Conservation (phyloP, 2,113 vertebrate genomes). For the Haemorhous mexicanus region DNA sequence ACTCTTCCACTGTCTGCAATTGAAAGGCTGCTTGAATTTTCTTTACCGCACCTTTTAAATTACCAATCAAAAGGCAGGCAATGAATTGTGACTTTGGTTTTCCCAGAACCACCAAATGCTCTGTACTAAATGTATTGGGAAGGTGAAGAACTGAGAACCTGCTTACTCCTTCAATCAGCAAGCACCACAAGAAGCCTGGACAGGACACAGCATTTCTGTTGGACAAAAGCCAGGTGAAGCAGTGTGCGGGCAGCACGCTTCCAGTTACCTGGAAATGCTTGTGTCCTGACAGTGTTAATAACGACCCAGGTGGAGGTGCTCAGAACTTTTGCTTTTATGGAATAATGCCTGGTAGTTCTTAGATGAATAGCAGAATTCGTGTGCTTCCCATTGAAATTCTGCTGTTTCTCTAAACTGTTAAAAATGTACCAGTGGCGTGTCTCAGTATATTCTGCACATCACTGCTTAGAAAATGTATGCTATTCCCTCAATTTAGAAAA, state of each 20-base stretch:
- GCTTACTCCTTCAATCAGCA: not conserved
- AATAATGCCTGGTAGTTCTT: not conserved
- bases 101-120: not conserved
- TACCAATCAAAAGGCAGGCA: not conserved
- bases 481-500: not conserved
- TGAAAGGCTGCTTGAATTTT: not conserved
- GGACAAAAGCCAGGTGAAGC: not conserved
- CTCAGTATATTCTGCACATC: not conserved
- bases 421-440: not conserved
- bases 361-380: not conserved
- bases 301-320: not conserved
- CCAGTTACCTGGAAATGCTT: not conserved
- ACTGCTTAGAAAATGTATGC: not conserved
- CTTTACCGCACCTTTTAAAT: not conserved
- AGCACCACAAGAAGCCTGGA: not conserved
- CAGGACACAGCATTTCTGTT: not conserved
- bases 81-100: not conserved
- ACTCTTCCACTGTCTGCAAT: not conserved
- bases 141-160: not conserved
- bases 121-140: not conserved
- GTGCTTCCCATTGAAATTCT: not conserved
- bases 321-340: not conserved
- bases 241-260: fast-evolving
- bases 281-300: not conserved
- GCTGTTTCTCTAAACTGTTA: not conserved